Evolutionary conservation across 2,888 invertebrate genomes (phyloP).

Genomic region (Microchrysa polita): DNA sequence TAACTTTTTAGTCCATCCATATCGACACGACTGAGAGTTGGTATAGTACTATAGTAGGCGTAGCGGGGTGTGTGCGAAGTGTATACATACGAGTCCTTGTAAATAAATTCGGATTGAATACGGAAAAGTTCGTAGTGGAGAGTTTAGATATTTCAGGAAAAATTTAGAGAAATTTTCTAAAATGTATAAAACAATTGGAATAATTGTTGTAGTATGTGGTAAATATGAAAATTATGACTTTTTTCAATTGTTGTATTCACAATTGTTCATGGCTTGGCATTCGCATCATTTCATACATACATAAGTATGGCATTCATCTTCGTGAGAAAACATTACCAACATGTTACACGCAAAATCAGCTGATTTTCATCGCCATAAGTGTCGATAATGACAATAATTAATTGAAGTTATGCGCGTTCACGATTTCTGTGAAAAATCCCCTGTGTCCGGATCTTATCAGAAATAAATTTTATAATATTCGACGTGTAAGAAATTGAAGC

Average conservation of each 20-base stretch:
- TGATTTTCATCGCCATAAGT: background rate
- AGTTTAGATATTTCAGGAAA: background rate
- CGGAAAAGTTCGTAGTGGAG: too few relatives aligned
- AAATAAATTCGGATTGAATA: too few relatives aligned
- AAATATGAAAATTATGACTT: conserved; percentile 8
- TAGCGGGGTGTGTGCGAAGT: background rate
- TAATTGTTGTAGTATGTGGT: conserved; percentile 35
- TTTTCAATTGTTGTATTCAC: too few relatives aligned
- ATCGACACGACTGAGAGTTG: too few relatives aligned
- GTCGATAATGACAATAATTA: background rate
- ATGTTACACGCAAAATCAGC: background rate
- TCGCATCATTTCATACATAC: background rate
- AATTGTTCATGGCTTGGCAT: background rate
- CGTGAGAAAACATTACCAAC: background rate
- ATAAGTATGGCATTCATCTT: too few relatives aligned
- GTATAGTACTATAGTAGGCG: too few relatives aligned
- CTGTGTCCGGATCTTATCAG: background rate
- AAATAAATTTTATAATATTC: too few relatives aligned
- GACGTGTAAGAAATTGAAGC: too few relatives aligned
- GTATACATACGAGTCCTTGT: too few relatives aligned
- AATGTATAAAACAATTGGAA: conserved; percentile 35
- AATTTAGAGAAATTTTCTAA: background rate
- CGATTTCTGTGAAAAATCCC: conserved; percentile 1
- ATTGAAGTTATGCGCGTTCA: background rate
- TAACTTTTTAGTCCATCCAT: too few relatives aligned